Base-by-base conservation (phyloP, 2,797 vertebrate genomes). In the Labroides dimidiatus region DNA sequence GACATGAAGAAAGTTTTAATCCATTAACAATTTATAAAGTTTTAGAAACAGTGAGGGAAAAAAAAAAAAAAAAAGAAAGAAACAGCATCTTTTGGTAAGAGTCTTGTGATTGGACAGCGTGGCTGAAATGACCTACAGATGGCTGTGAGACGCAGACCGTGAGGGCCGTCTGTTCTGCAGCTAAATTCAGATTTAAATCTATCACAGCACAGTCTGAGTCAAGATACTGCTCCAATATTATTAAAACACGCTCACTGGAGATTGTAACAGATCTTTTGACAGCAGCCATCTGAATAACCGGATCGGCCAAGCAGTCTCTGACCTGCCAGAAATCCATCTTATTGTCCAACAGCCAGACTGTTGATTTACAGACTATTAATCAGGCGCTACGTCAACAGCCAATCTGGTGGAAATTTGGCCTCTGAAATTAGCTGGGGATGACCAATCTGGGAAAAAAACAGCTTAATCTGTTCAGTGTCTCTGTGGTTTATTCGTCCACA, bases 281-380 rank as follows among this genome's bases (percentile, higher is more conserved):
- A 55, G 43, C 21, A 55, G 14, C 14, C 19, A 21, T 21, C 14
- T 50, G 37, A 20, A 11, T 30, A 50, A 36, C 52, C 45, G 30
- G 41, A 45, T 45, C 15, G 5, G 55, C 36, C 19, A 19, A 19
- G 17, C 30, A 19, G 41, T 42, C 44, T 24, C 41, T 53, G 19
- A 45, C 19, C 65, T 52, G 56, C 41, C 56, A 37, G 17, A 59
- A 51, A 62, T 37, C 10, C 44, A 21, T 49, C 14, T 33, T 6
- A 30, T n/a, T 20, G 16, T 50, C 23, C 45, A 10, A 33, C 19
- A 45, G 15, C 21, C 12, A 66, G 50, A 41, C 50, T n/a, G 24
- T 12, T 51, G 39, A 27, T 45, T 45, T 15, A 45, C 39, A 43
- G 27, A 30, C 13, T 43, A 23, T 53, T 42, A 67, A 36, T 23